Base-by-base conservation (phyloP, 2,888 invertebrate species). In the Mythimna albipuncta region DNA sequence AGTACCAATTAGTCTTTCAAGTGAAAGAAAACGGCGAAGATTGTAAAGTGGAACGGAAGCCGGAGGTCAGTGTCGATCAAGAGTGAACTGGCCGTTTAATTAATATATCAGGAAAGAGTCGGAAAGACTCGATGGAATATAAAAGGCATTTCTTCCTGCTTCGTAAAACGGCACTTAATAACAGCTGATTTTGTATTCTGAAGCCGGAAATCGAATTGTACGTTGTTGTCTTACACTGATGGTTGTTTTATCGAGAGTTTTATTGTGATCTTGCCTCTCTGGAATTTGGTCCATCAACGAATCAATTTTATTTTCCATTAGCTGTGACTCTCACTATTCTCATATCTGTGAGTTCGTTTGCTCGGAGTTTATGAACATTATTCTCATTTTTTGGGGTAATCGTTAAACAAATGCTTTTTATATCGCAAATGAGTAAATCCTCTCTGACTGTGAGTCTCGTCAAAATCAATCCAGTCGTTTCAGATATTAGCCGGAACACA, bases 11-110 rank as follows among this genome's bases (percentile, higher is more conserved):
- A 52, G 64, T 68, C 59, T 72, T 58, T 58, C 21, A 52, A 64
- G 58, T 59, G n/a, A 66, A 72, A 55, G 61, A 78, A 69, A 67
- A 77, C 35, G 62, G 59, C 64, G 26, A 62, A 26, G 38, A 32
- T 38, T 77, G 68, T 55, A 61, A 69, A 72, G 35, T 35, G 65
- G 64, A 83, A 77, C 78, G 75, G 75, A 79, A 77, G 63, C 26
- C 55, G 55, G 76, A 58, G 83, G 76, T 83, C 83, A 84, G 62
- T 83, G 85, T 21, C 77, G 64, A 69, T 57, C 52, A 64, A 79
- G 66, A 68, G 68, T 21, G 58, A 61, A 35, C 62, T 32, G 61
- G 58, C n/a, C 35, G 52, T 68, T 85, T 73, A 83, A 82, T 83
- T 77, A 73, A 73, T 84, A 75, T 76, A 73, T 73, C 72, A 73